Evolutionary conservation across 2,888 invertebrate genomes (phyloP), one percentile per base, ranked within the genome.

Genomic region (Andrena haemorrhoa): DNA sequence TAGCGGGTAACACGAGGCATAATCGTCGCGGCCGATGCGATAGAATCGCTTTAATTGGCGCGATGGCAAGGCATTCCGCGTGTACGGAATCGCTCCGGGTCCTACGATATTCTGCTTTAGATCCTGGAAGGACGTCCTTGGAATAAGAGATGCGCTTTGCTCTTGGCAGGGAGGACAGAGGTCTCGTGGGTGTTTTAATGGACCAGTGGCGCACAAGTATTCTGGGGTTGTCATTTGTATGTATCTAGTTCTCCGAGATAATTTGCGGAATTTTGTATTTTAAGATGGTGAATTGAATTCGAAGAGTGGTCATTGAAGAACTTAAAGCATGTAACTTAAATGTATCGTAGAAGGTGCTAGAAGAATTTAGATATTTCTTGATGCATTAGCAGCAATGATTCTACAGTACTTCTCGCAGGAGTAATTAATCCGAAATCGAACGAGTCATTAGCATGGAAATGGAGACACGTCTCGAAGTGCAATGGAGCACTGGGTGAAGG

Each of bases 41-140:
- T 75, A 64, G 70, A 61, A 82, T 73, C 63, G 76, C 75, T 80
- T 80, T 86, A 86, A 83, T 86, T 81, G 74, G 78, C 69, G 71
- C 53, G 65, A 8, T 29, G 63, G 1, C 16, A 41, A 41, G 35
- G 35, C 23, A 29, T 31, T 23, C 5, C 5, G 47, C 31, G 58
- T 63, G 31, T 61, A 23, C 29, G 53, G 70, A 63, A 79, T 73
- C 69, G 64, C 53, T 31, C 47, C 60, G 12, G 70, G 77, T 81
- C 64, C 79, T 70, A 49, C 49, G 61, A 68, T 81, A 72, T 77
- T 53, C 60, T 58, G 63, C 20, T 64, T 47, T 41, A 47, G 53
- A 64, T 58, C 60, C 31, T 35, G 2, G 81, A 81, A 80, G 84
- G 80, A 16, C 75, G 47, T 1, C 76, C n/a, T 47, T 56, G 29